Base-by-base conservation (phyloP, 2,797 vertebrate species). In the Notolabrus celidotus region DNA sequence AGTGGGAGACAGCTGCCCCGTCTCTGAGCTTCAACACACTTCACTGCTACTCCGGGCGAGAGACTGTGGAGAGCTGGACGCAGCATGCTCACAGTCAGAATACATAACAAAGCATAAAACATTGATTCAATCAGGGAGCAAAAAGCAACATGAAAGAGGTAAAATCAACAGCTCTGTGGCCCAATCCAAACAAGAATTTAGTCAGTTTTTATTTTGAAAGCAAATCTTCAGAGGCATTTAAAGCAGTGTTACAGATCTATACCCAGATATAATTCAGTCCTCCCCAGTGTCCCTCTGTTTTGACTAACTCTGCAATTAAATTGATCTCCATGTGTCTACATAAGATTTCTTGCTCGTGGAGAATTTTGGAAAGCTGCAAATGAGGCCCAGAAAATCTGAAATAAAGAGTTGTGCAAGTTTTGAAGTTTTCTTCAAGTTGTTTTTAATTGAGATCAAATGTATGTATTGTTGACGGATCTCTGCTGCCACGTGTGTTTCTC, bases 81-180 rank as follows among this genome's bases (percentile, higher is more conserved):
- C 54, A 63, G 60, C 52, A 41, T 34, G 65, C 64, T 60, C 62
- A 70, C 79, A 73, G 68, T 84, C 73, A 63, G 80, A 84, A 89
- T 80, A 63, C 67, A 66, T 74, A 84, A 83, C 77, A 78, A 67
- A 64, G 70, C 70, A 85, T 88, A 25, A 88, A 84, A 85, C 71
- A 82, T 71, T 84, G 80, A 88, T 88, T 80, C 74, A 86, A 73
- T 85, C 78, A 73, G 62, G 82, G 76, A 73, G 78, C 67, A 41
- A 74, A 74, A 71, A 83, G 77, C 74, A 79, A 79, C 82, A 73
- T 73, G 68, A 88, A 80, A 86, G 82, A 59, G 38, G 59, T 57
- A 25, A 84, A 80, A 73, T 64, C 76, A 75, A 58, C 71, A 71
- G 58, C 73, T 71, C 55, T 14, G 33, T 7, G 58, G 58, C 25